Percentiles rank a stretch among this genome's conserved stretches.
These are phyloP conservation scores for Temnothorax nylanderi DNA, from an alignment of 1,140 invertebrate species.

Conservation along the genomic window DNA sequence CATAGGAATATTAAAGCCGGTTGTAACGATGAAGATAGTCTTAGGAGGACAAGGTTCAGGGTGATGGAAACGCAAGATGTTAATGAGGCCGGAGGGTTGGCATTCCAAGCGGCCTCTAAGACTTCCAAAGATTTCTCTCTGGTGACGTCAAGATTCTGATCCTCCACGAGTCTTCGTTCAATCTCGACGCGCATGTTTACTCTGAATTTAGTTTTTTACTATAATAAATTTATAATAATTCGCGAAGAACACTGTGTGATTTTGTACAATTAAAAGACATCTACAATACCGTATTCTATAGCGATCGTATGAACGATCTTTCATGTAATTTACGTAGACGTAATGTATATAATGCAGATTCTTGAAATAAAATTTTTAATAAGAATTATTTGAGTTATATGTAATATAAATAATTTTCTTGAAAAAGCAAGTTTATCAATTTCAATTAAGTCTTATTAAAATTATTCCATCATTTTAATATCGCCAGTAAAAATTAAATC, in stretches of 20 bases:
- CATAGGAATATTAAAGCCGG: slow-evolving; percentile 60
- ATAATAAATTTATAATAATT: background rate
- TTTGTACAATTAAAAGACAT: background rate
- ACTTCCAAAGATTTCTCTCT: slow-evolving; percentile 85
- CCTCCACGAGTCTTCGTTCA: slow-evolving; percentile 77
- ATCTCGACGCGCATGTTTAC: slow-evolving; percentile 75
- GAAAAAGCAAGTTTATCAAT: background rate
- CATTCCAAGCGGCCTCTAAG: slow-evolving; percentile 84
- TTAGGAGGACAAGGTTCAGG: slow-evolving; percentile 77
- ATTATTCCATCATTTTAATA: background rate
- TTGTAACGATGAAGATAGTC: slow-evolving; percentile 80
- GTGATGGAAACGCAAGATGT: slow-evolving; percentile 84
- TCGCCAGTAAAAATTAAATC: background rate
- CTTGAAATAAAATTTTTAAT: background rate
- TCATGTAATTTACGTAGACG: background rate
- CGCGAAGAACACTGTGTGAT: background rate
- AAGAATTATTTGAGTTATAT: background rate
- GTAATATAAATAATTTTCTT: background rate
- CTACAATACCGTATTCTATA: background rate
- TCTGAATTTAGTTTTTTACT: background rate
- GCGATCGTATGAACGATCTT: background rate
- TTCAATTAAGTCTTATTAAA: background rate
- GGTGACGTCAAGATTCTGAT: slow-evolving; percentile 83
- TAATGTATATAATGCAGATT: background rate
- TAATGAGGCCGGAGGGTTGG: slow-evolving; percentile 86